Base-by-base conservation (phyloP, 2,888 invertebrate species). In the Stramonita haemastoma region DNA sequence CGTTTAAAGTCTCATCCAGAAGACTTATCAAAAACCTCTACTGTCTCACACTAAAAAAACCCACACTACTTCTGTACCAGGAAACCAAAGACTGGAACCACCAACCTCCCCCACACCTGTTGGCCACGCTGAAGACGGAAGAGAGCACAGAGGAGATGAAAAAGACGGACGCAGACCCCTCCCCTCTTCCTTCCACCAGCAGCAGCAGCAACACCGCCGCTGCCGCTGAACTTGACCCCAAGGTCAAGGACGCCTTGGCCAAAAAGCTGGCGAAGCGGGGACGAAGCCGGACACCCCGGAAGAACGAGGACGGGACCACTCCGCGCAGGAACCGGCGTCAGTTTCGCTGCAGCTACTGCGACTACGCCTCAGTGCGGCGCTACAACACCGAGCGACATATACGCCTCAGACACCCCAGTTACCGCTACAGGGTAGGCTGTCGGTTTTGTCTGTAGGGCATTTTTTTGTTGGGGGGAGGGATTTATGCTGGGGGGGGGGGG, bases 361-460 rank as follows among this genome's bases (percentile, higher is more conserved):
- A 84, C 13, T 89, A 89, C 36, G 83, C 89, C 0, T 89, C 89
- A 0, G 66, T 66, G 1, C 89, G 89, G 22, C 85, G 89, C 77
- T 89, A 89, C 89, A 89, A 89, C 85, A 66, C 83, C 8, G 89
- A 89, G 85, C 34, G 89, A 15, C 89, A 89, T 77, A 89, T 89
- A 32, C 89, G 89, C 22, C 89, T 89, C 15, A 34, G 89, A 29
- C 89, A 89, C 46, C 89, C 89, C 19, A 60, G 73, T 13, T 89
- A 89, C 46, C 84, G 89, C 34, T 87, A 73, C 56, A 70, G 79
- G 77, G 87, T 87, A 29, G 8, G 86, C 32, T 1, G 34, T 4
- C 66, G 36, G 13, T 11, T 17, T 32, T 29, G 29, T 13, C 57
- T 77, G 11, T 57, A 17, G 8, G 57, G 15, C 17, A 57, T 57